phyloP scores from a whole-genome alignment of 2,113 vertebrate genomes.

The Scalopus aquaticus region DNA sequence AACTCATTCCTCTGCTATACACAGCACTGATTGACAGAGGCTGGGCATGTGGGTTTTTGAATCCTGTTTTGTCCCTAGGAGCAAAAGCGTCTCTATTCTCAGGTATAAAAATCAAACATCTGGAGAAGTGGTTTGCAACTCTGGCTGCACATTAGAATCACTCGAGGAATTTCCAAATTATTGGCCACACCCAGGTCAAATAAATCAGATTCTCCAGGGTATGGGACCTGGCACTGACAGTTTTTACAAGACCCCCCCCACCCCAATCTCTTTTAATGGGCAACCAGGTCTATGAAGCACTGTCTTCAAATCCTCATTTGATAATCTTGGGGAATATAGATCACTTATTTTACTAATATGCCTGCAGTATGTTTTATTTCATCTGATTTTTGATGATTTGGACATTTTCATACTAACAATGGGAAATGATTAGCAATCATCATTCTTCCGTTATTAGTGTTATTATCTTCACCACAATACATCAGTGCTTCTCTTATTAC shows the following conservation, averaged over 20 bases:
- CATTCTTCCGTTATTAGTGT: conserved; percentile 52
- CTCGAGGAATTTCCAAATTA: neutral
- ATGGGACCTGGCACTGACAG: neutral
- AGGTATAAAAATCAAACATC: conserved; percentile 59
- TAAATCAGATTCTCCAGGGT: neutral
- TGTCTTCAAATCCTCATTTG: conserved; percentile 16
- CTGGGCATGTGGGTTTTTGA: conserved; percentile 51
- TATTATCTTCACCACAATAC: conserved; percentile 56
- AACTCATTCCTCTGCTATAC: conserved; percentile 64
- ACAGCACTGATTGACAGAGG: conserved; percentile 70
- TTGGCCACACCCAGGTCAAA: neutral
- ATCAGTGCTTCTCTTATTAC: conserved; percentile 52
- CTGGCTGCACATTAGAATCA: neutral
- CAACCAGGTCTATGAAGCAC: neutral
- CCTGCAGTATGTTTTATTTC: conserved; percentile 44
- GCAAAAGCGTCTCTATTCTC: conserved; percentile 53
- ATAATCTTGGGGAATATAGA: neutral
- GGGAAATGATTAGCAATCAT: conserved; percentile 45
- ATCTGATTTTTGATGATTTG: conserved; percentile 48
- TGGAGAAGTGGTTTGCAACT: conserved; percentile 18
- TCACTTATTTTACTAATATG: neutral
- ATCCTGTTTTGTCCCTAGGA: conserved; percentile 56
- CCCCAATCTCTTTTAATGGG: neutral
- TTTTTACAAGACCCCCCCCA: conserved; percentile 16
- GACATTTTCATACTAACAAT: conserved; percentile 53